Evolutionary conservation across 53 echinoderm and acorn worm species (phyloP).

Genomic region (Apostichopus leukothele): DNA sequence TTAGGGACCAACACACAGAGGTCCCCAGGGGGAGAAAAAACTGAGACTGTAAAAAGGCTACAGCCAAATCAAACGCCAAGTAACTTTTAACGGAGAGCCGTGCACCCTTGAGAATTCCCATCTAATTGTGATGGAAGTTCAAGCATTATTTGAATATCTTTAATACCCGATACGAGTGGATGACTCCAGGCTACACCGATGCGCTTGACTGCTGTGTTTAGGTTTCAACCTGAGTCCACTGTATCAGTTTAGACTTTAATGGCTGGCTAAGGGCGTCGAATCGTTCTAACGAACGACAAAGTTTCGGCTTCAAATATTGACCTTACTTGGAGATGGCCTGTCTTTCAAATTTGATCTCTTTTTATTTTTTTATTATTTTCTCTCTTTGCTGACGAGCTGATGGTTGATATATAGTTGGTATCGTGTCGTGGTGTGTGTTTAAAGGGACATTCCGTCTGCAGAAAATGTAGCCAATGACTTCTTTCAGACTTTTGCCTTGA

Average conservation of each 20-base stretch:
- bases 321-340: background rate
- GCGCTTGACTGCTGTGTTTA: slow-evolving; percentile 17
- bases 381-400: too few species aligned
- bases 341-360: background rate
- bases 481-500: too few species aligned
- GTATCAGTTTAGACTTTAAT: slow-evolving; percentile 31
- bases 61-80: background rate
- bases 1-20: too few species aligned
- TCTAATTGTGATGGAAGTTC: slow-evolving; percentile 24
- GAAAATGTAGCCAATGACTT: too few species aligned
- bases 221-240: slow-evolving; percentile 5
- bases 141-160: background rate
- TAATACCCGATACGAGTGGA: background rate
- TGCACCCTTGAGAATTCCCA: slow-evolving; percentile 1
- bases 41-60: background rate
- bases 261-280: background rate
- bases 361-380: background rate
- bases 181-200: background rate
- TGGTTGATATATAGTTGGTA: too few species aligned
- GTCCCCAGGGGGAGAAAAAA: background rate
- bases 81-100: background rate
- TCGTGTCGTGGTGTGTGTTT: too few species aligned
- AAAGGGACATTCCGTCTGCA: too few species aligned
- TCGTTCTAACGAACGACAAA: background rate
- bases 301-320: background rate